A percentile compares a stretch with the other conserved stretches of the same genome.
These are phyloP conservation scores for Xiphorhynchus elegans DNA, from an alignment of 2,113 vertebrate species.

Conservation along the genomic window DNA sequence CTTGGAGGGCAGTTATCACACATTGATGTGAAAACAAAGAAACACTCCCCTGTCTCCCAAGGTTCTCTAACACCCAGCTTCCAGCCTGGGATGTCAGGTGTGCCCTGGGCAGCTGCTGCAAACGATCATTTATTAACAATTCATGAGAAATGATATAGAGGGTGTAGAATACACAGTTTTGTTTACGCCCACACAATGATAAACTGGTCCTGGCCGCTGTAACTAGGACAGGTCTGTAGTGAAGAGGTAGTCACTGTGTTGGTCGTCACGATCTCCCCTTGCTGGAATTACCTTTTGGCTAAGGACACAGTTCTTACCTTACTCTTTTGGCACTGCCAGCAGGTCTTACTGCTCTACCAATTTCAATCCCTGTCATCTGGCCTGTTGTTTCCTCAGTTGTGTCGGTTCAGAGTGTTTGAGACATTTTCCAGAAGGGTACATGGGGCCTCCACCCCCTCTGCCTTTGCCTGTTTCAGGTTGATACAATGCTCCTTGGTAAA, in stretches of 20 bases:
- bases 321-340: neutral
- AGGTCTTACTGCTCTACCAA: neutral
- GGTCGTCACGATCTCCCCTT: neutral
- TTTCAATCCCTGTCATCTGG: neutral
- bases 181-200: too few relatives aligned
- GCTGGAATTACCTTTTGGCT: neutral
- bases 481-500: neutral
- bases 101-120: too few relatives aligned
- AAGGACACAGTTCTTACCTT: neutral
- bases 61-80: too few relatives aligned
- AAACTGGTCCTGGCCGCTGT: too few relatives aligned
- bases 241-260: neutral
- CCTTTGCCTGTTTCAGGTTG: neutral
- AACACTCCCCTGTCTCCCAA: too few relatives aligned
- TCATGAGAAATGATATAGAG: too few relatives aligned
- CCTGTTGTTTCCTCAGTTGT: neutral
- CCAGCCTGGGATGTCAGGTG: too few relatives aligned
- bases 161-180: too few relatives aligned
- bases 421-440: neutral
- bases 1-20: too few relatives aligned
- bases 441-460: neutral
- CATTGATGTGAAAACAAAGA: too few relatives aligned
- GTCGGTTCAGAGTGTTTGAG: neutral
- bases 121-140: too few relatives aligned
- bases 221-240: neutral